A percentile compares a stretch with the other conserved stretches of the same genome.
phyloP scores from a whole-genome alignment of 2,888 invertebrate species.

The Eueremaeus valkanovi region DNA sequence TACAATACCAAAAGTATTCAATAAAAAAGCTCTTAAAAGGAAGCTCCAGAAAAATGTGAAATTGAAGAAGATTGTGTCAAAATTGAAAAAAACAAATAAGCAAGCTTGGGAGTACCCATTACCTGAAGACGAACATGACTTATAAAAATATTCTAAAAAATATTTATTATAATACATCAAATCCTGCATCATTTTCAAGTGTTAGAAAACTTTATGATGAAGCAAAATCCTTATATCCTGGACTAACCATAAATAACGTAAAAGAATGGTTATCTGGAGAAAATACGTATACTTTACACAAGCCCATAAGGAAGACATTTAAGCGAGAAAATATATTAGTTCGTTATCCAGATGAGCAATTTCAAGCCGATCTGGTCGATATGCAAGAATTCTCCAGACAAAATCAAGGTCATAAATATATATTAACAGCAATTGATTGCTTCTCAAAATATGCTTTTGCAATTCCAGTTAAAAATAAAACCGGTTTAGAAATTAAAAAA shows the following conservation, averaged over 20 bases:
- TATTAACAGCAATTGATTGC: neutral
- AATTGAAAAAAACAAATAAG: no score
- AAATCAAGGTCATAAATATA: neutral
- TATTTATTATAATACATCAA: neutral
- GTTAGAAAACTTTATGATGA: neutral
- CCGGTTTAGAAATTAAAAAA: neutral
- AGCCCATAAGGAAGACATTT: neutral
- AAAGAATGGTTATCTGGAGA: neutral
- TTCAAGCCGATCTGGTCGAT: neutral
- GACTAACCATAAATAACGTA: neutral
- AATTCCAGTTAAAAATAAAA: neutral
- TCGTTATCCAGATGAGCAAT: neutral
- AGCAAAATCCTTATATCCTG: neutral
- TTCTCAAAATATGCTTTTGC: neutral
- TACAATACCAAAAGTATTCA: no score
- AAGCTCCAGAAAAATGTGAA: no score
- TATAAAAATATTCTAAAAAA: neutral
- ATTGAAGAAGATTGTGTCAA: no score
- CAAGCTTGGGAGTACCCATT: no score
- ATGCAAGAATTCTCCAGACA: neutral
- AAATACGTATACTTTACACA: neutral
- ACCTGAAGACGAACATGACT: no score
- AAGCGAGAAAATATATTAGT: neutral
- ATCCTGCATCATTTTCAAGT: neutral
- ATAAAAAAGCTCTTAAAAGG: no score